A percentile compares a stretch with the other conserved stretches of the same genome.
phyloP scores from a whole-genome alignment of 2,888 invertebrate species.

The Stenodema calcarata region DNA sequence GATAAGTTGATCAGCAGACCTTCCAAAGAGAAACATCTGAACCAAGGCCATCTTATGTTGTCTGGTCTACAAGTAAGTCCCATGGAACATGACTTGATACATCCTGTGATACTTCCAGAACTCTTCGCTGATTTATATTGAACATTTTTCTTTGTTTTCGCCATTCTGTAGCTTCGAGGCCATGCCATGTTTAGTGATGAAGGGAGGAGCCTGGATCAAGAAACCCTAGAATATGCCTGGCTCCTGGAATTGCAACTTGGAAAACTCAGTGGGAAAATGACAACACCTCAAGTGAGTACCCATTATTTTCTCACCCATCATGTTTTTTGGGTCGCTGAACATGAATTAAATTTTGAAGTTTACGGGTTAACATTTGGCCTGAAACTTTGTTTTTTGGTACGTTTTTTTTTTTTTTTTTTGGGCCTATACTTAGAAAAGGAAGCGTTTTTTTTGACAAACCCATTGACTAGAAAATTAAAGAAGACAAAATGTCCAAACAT shows the following conservation, averaged over 20 bases:
- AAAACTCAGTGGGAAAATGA: conserved; percentile 88
- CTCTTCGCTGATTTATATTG: background rate
- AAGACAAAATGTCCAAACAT: no score
- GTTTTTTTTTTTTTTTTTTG: no score
- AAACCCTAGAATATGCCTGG: conserved; percentile 98
- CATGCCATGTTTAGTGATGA: conserved; percentile 96
- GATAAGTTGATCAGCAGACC: conserved; percentile 74
- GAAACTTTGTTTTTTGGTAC: no score
- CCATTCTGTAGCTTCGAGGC: conserved; percentile 74
- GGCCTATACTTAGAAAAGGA: no score
- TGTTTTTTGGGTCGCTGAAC: no score
- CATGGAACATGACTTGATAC: background rate
- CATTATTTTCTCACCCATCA: no score
- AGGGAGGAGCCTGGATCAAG: conserved; percentile 87
- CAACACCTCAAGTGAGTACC: conserved; percentile 73
- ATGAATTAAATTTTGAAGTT: no score
- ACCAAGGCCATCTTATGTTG: conserved; percentile 84
- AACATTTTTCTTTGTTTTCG: background rate
- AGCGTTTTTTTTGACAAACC: no score
- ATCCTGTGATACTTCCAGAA: background rate
- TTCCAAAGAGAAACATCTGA: conserved; percentile 74
- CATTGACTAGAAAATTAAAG: no score
- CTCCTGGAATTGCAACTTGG: conserved; percentile 93
- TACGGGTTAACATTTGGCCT: no score
- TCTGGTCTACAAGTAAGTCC: conserved; percentile 77